Conservation (phyloP, 2,113 vertebrate species). For the Sylvia atricapilla region DNA sequence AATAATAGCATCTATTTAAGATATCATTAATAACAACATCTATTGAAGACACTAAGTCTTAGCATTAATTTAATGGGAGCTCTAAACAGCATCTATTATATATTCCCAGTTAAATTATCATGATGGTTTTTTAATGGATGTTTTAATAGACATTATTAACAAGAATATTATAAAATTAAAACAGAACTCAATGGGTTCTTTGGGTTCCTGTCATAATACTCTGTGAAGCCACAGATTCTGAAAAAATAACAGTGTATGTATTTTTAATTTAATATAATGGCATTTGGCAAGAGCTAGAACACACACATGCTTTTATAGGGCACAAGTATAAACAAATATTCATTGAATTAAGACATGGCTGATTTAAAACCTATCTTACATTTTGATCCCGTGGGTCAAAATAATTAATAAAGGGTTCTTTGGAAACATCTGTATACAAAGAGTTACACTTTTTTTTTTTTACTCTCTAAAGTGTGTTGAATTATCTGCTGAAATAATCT, state of each 20-base stretch:
- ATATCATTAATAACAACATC: slow-evolving; percentile 37
- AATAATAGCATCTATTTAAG: slow-evolving; percentile 48
- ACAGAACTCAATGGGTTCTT: slow-evolving; percentile 41
- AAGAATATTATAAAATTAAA: slow-evolving; percentile 71
- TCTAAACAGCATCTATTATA: slow-evolving; percentile 61
- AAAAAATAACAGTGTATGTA: slow-evolving; percentile 46
- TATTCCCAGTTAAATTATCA: slow-evolving; percentile 70
- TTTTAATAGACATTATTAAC: slow-evolving; percentile 71
- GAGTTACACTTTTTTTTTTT: not conserved
- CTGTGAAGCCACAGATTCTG: slow-evolving; percentile 43
- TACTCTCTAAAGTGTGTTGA: not conserved
- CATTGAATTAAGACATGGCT: not conserved
- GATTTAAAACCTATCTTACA: not conserved
- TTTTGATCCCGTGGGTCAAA: not conserved
- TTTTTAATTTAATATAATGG: slow-evolving; percentile 46
- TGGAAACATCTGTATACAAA: not conserved
- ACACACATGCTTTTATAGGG: not conserved
- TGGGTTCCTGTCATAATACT: slow-evolving; percentile 50
- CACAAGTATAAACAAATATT: not conserved
- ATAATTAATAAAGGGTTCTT: not conserved
- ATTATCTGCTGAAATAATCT: slow-evolving; percentile 9
- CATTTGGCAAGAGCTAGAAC: slow-evolving; percentile 15
- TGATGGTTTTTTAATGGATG: slow-evolving; percentile 71
- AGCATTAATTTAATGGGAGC: slow-evolving; percentile 67
- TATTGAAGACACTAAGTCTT: slow-evolving; percentile 54